Evolutionary conservation across 2,113 vertebrate species (phyloP), one percentile per base, ranked within the genome.

Genomic region (Sprattus sprattus): DNA sequence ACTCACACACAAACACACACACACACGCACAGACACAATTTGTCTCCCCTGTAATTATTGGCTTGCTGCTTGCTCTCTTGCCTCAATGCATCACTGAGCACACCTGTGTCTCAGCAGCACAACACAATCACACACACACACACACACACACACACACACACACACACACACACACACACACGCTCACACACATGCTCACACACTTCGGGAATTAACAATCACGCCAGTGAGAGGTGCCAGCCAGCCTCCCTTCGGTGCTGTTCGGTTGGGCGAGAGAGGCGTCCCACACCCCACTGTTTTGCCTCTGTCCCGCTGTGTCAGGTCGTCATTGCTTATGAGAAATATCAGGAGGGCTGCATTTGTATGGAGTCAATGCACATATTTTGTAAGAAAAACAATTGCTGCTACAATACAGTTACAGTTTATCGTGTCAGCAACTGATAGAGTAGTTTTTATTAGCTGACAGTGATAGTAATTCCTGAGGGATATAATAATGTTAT

Each of bases 21-120:
- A 71, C 85, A 71, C n/a, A n/a, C 75, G 46, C 16, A 45, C 81
- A 45, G 49, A 39, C 39, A 39, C 39, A 39, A 39, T 39, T 39
- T 39, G 39, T 83, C 83, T 81, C 44, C 52, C 80, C 54, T 52
- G 82, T 82, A 87, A 91, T 87, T 85, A 88, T 84, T 13, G 78
- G 15, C 89, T 81, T 60, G 47, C 54, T 84, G 39, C 15, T 85
- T 22, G 83, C 64, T 46, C 22, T 60, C 28, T 49, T 46, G 82
- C 32, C 32, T 85, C 67, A 80, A 25, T 46, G 82, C 88, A 22
- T 64, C 67, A 9, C n/a, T 67, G 54, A 45, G 83, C 87, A 71
- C 86, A 88, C 85, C 88, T 87, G 80, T 64, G 75, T 75, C 71
- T 78, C 11, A 47, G 20, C 25, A 60, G 16, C 49, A 15, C 1